A percentile compares a stretch with the other conserved stretches of the same genome.
Conservation (phyloP, 2,797 vertebrate species). For the Microctenopoma stevenorrisi region DNA sequence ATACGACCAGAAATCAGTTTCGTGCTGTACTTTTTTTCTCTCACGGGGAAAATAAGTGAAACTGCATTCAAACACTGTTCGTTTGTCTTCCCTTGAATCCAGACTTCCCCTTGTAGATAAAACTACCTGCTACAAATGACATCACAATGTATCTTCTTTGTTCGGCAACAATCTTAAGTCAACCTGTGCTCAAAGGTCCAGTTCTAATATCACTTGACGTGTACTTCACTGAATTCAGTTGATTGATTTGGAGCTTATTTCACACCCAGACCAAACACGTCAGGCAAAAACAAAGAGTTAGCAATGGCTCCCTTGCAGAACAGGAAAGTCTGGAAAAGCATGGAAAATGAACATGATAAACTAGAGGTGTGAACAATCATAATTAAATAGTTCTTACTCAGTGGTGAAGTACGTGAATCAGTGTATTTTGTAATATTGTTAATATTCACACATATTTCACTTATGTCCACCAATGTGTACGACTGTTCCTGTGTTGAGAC, state of each 20-base stretch:
- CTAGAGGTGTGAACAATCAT: not conserved
- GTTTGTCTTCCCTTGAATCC: not conserved
- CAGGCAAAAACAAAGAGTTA: constrained; percentile 1
- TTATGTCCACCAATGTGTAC: not conserved
- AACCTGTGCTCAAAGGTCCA: not conserved
- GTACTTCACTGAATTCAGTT: not conserved
- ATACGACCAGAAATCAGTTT: not conserved
- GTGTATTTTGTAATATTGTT: not conserved
- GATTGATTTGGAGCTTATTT: constrained; percentile 9
- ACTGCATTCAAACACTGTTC: not conserved
- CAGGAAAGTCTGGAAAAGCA: constrained; percentile 52
- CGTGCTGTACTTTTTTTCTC: not conserved
- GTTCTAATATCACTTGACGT: not conserved
- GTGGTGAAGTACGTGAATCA: not conserved
- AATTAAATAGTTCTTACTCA: not conserved
- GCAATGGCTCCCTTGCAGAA: constrained; percentile 20
- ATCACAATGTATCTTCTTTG: not conserved
- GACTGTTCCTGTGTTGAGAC: not conserved
- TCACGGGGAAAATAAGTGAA: constrained; percentile 4
- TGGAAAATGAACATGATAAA: constrained; percentile 21
- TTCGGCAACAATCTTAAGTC: not conserved
- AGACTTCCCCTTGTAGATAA: not conserved
- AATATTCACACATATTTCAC: not conserved
- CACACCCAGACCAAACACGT: constrained; percentile 14
- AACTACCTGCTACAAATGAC: not conserved